Percentiles rank a stretch among this genome's conserved stretches.
These are phyloP conservation scores for Platynereis dumerilii DNA, from an alignment of 2,888 invertebrate genomes.

Conservation along the genomic window DNA sequence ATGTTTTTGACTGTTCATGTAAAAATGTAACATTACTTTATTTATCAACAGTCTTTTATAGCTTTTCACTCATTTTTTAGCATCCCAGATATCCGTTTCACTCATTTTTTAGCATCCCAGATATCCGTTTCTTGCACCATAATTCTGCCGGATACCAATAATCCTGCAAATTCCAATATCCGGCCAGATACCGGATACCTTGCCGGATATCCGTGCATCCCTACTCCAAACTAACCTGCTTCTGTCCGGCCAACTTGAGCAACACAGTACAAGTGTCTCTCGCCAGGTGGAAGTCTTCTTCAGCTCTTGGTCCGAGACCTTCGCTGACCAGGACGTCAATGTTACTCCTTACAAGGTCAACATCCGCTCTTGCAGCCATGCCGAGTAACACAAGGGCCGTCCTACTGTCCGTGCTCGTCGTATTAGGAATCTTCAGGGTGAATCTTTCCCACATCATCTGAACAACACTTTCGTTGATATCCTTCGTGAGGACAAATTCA, in stretches of 20 bases:
- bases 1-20: no score
- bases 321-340: constrained; percentile 76
- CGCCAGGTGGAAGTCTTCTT: constrained; percentile 67
- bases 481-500: constrained; percentile 70
- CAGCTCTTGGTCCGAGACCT: constrained; percentile 71
- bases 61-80: no score
- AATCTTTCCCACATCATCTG: constrained; percentile 86
- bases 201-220: no score
- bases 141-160: no score
- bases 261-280: constrained; percentile 71
- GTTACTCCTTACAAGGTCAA: constrained; percentile 68
- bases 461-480: constrained; percentile 66
- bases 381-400: constrained; percentile 79
- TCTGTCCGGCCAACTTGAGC: constrained; percentile 58
- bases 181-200: no score
- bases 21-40: no score
- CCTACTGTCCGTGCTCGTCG: constrained; percentile 75
- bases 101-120: no score
- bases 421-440: constrained; percentile 73
- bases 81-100: no score
- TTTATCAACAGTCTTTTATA: no score
- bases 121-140: no score
- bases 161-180: no score
- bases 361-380: constrained; percentile 72
- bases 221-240: constrained; percentile 46